Base-by-base conservation (phyloP, 2,797 vertebrate species). In the Lepidocolaptes lacrymiger region DNA sequence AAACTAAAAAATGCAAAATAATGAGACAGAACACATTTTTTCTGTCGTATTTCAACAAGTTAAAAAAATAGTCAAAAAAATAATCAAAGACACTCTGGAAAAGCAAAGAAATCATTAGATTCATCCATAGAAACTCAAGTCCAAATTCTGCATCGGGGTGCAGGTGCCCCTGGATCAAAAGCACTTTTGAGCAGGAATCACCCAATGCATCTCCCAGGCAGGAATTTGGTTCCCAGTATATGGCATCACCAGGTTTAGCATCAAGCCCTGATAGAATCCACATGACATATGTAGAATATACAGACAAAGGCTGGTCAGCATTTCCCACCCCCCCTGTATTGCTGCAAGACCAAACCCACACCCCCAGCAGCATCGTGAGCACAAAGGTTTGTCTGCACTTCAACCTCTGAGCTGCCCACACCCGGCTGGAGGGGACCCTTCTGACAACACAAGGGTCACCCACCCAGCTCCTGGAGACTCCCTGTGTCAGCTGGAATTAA, bases 61-160 rank as follows among this genome's bases (percentile, higher is more conserved):
- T 94, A 77, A 96, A 95, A 64, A 64, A 64, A 64, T 34, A 64
- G 22, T n/a, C 15, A 10, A 64, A 64, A 64, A 95, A 97, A 93
- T 87, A 52, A 95, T 78, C 83, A 87, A 92, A 95, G 80, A 97
- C 91, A 97, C 90, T 95, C 95, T 85, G 84, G 89, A 95, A 95
- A 97, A 96, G 91, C 85, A 94, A 97, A 89, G 85, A 79, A 84
- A 67, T 93, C 75, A 81, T 44, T 74, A 85, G 79, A 95, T 81
- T 92, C 51, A 87, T 67, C 68, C 58, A 23, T 4, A 80, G 27
- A 77, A 95, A 87, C 51, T 96, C 84, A 75, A 82, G 32, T 79
- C 82, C 93, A 96, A 84, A 89, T 88, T 88, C 86, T 81, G 78
- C 72, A 82, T 84, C 88, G 64, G 91, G 93, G 88, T 76, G 58